These are phyloP conservation scores for Apostichopus californicus DNA, from an alignment of 35 echinoderm and acorn worm species.

Conservation along the genomic window DNA sequence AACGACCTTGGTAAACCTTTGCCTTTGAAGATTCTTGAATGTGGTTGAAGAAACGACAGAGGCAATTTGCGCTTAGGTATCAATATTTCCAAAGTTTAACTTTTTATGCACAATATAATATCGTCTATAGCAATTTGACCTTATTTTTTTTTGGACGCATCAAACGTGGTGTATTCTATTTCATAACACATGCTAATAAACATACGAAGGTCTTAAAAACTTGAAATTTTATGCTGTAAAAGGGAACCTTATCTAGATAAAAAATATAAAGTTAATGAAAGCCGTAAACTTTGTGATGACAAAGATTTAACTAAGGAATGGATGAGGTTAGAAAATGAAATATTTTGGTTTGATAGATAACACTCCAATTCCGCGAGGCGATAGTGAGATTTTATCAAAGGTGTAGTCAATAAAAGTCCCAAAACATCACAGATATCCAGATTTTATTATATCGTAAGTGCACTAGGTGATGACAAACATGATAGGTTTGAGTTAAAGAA, in stretches of 20 bases:
- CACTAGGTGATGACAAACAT: not conserved
- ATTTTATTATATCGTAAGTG: not conserved
- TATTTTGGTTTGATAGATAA: not conserved
- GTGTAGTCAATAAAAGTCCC: not conserved
- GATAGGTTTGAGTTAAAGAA: not conserved
- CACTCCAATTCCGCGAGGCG: not conserved
- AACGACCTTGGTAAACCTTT: too few relatives aligned
- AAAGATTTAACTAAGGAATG: not conserved
- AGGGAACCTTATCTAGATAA: too few relatives aligned
- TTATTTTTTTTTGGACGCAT: too few relatives aligned
- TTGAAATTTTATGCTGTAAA: not conserved
- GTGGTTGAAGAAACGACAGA: too few relatives aligned
- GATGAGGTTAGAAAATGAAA: not conserved
- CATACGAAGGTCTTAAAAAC: not conserved
- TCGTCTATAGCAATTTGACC: too few relatives aligned
- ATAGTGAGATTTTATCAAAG: not conserved
- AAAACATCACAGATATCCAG: not conserved
- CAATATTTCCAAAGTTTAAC: too few relatives aligned
- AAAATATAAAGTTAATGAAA: not conserved
- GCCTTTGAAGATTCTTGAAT: too few relatives aligned
- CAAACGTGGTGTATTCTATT: not conserved
- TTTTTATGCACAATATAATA: too few relatives aligned
- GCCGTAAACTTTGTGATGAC: not conserved
- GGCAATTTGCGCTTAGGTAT: too few relatives aligned
- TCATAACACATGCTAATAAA: not conserved